These are phyloP conservation scores for Gandaritis pyraliata DNA, from an alignment of 2,888 invertebrate genomes.

Conservation along the genomic window DNA sequence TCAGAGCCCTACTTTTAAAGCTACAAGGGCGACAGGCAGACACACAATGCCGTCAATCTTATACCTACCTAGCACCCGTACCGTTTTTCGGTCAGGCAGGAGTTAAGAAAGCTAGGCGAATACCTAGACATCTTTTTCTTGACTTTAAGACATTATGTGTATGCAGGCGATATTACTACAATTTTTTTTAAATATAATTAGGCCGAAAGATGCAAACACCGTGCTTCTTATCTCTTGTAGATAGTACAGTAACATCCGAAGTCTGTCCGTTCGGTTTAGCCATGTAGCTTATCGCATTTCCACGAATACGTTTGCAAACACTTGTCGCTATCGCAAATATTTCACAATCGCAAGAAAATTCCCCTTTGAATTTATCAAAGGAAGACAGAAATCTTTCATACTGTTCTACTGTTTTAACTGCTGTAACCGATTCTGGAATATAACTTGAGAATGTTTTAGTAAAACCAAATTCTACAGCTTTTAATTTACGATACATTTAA, in stretches of 20 bases:
- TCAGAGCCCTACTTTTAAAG: too few relatives aligned
- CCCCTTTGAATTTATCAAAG: constrained; percentile 26
- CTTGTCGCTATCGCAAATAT: constrained; percentile 74
- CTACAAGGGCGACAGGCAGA: too few relatives aligned
- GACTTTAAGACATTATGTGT: too few relatives aligned
- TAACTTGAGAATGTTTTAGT: background rate
- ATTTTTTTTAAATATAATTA: background rate
- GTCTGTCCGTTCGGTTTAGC: constrained; percentile 57
- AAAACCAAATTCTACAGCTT: background rate
- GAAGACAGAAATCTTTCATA: background rate
- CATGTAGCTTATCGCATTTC: constrained; percentile 70
- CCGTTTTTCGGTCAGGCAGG: too few relatives aligned
- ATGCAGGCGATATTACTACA: too few relatives aligned
- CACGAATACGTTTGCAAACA: constrained; percentile 75
- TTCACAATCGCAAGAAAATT: constrained; percentile 65
- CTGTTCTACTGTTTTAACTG: too few relatives aligned
- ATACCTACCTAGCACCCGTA: too few relatives aligned
- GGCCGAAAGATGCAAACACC: constrained; percentile 35
- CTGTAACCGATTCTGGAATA: too few relatives aligned
- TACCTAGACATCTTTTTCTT: too few relatives aligned
- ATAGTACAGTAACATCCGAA: constrained; percentile 75
- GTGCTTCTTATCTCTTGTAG: constrained; percentile 64
- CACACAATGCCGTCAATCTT: too few relatives aligned
- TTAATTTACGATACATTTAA: background rate
- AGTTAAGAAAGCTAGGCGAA: too few relatives aligned